Percentiles rank a stretch among this genome's conserved stretches.
Evolutionary conservation across 2,113 vertebrate species (phyloP).

Genomic region (Blennius ocellaris): DNA sequence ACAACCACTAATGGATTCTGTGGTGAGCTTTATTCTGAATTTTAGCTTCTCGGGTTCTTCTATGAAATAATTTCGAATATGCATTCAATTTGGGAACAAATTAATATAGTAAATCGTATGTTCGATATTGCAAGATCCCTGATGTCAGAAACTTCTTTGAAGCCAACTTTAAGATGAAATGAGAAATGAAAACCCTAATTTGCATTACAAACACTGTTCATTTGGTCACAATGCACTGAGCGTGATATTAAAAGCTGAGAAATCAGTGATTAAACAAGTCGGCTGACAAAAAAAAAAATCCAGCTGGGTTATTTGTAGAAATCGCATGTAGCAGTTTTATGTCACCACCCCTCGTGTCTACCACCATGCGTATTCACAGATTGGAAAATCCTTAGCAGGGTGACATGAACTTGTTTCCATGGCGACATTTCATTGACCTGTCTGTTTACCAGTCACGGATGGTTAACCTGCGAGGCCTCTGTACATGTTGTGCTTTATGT

Average conservation of each 20-base stretch:
- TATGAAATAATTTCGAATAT: not conserved
- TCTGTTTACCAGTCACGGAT: slow-evolving; percentile 16
- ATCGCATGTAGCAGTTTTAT: not conserved
- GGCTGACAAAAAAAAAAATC: not conserved
- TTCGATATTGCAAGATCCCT: not conserved
- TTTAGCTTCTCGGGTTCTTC: not conserved
- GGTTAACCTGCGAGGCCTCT: slow-evolving; percentile 33
- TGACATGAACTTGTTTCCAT: slow-evolving; percentile 49
- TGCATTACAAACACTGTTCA: not conserved
- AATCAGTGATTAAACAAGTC: not conserved
- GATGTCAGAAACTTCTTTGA: not conserved
- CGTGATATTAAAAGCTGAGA: not conserved
- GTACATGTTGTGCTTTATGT: slow-evolving; percentile 22
- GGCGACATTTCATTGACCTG: slow-evolving; percentile 41
- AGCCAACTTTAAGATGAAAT: not conserved
- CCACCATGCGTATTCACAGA: not conserved
- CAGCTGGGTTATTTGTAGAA: not conserved
- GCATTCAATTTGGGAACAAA: not conserved
- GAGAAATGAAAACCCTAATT: slow-evolving; percentile 2
- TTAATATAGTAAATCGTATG: not conserved
- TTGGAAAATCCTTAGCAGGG: not conserved
- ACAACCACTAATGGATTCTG: not conserved
- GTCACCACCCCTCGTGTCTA: not conserved
- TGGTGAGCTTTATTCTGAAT: not conserved
- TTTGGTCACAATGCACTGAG: not conserved